Conservation (phyloP, 2,888 invertebrate genomes). For the Brachyopa scutellaris region DNA sequence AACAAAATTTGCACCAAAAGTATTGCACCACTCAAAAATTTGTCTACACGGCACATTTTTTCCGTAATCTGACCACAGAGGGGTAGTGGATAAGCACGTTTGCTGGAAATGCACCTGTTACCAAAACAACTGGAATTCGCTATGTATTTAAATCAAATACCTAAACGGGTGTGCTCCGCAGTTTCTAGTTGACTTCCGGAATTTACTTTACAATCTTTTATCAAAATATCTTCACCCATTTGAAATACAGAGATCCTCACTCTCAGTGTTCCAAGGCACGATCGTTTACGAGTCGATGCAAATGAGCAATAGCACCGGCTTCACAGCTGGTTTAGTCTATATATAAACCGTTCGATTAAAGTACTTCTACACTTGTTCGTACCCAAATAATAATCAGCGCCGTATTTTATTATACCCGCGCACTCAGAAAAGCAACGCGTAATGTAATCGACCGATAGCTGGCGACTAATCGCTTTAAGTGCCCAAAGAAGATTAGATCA, state of each 20-base stretch:
- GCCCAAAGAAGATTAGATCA: constrained; percentile 17
- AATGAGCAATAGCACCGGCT: background rate
- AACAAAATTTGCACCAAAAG: too few relatives aligned
- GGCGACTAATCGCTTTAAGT: constrained; percentile 1
- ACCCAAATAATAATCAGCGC: background rate
- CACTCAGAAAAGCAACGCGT: background rate
- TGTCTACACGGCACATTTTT: too few relatives aligned
- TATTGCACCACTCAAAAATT: too few relatives aligned
- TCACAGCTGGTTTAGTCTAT: background rate
- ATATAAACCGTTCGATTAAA: constrained; percentile 24
- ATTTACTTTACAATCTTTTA: constrained; percentile 36
- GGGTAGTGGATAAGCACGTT: background rate
- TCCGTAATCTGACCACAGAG: too few relatives aligned
- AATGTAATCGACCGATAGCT: constrained; percentile 24
- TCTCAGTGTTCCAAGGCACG: background rate
- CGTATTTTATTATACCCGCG: background rate
- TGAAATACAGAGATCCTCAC: background rate
- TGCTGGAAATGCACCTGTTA: background rate
- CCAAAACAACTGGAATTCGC: too few relatives aligned
- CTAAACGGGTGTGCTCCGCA: background rate
- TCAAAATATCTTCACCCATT: constrained; percentile 58
- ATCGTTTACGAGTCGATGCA: too few relatives aligned
- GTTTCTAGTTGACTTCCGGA: constrained; percentile 20
- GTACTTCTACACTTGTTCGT: too few relatives aligned
- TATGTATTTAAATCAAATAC: too few relatives aligned